phyloP scores from a whole-genome alignment of 2,888 invertebrate genomes.

The Phytoseiulus persimilis region DNA sequence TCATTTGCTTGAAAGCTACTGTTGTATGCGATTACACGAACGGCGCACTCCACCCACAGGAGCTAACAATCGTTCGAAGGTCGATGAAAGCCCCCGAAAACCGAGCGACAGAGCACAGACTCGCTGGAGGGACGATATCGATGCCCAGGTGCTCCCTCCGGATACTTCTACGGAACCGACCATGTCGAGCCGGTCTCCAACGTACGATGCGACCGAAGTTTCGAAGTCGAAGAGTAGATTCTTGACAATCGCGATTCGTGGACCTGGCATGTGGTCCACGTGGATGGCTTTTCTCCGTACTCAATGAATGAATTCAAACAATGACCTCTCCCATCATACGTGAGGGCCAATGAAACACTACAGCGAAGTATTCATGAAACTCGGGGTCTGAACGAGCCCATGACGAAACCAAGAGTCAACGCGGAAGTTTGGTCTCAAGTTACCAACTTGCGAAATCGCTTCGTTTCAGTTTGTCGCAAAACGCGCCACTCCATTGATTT shows the following conservation, averaged over 20 bases:
- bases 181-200: neutral
- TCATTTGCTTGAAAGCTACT: neutral
- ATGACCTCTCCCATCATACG: too few relatives aligned
- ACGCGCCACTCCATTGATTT: neutral
- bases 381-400: neutral
- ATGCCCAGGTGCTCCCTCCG: neutral
- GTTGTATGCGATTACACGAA: neutral
- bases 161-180: neutral
- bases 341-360: neutral
- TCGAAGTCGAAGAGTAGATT: too few relatives aligned
- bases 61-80: neutral
- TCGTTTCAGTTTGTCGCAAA: neutral
- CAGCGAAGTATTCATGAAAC: neutral
- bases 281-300: too few relatives aligned
- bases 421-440: neutral
- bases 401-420: neutral
- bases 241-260: too few relatives aligned
- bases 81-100: neutral
- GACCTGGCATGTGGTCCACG: too few relatives aligned
- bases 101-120: neutral
- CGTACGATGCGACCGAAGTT: neutral
- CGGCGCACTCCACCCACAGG: neutral
- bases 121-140: neutral
- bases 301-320: too few relatives aligned
- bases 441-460: neutral